phyloP scores from a whole-genome alignment of 2,888 invertebrate genomes.

The Sthenelais limicola region DNA sequence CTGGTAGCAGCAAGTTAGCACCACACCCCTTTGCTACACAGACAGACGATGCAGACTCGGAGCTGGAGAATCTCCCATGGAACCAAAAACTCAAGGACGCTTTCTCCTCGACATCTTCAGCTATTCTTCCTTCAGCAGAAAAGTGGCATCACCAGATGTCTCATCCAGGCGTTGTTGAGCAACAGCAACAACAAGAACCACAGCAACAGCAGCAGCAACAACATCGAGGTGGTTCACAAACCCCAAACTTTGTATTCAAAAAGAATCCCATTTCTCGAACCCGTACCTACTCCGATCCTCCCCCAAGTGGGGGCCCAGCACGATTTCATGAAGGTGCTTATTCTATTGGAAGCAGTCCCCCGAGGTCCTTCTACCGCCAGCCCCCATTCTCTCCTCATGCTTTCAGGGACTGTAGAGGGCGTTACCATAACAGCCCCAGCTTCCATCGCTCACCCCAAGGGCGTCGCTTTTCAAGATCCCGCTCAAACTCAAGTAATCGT shows the following conservation, averaged over 20 bases:
- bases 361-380: slow-evolving; percentile 11
- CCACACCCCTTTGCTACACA: no score
- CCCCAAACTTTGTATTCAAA: slow-evolving; percentile 13
- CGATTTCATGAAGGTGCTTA: no score
- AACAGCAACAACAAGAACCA: no score
- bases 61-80: slow-evolving; percentile 29
- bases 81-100: background rate
- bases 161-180: no score
- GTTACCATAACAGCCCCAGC: background rate
- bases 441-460: background rate
- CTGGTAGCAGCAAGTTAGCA: no score
- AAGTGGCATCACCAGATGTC: no score
- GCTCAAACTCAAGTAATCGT: slow-evolving; percentile 30
- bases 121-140: no score
- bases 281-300: slow-evolving; percentile 22
- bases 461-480: slow-evolving; percentile 15
- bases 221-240: slow-evolving; percentile 1
- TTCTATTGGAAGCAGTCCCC: background rate
- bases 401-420: slow-evolving; percentile 10
- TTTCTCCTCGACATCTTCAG: no score
- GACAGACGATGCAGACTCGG: slow-evolving; percentile 10
- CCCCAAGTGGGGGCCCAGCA: no score
- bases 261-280: background rate
- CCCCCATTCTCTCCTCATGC: background rate
- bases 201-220: no score